These are phyloP conservation scores for Lepeophtheirus salmonis DNA, from an alignment of 1,140 invertebrate species.

Conservation along the genomic window DNA sequence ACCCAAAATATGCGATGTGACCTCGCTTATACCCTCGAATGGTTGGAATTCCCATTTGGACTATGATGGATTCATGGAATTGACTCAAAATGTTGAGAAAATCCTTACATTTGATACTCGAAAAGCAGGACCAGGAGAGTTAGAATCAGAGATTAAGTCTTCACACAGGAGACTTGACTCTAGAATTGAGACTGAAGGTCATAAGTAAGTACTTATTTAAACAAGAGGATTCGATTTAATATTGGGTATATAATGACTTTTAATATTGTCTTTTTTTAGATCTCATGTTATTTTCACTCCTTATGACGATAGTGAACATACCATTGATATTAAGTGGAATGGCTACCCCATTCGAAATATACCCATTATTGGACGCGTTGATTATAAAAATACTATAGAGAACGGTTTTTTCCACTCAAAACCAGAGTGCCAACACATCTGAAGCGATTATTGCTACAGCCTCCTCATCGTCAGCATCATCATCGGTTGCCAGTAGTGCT, in stretches of 20 bases:
- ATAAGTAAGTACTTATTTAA: neutral
- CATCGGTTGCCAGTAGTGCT: conserved; percentile 8
- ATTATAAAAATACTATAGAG: neutral
- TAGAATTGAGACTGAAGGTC: neutral
- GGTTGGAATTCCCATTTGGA: conserved; percentile 61
- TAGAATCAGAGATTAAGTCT: neutral
- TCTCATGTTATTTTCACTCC: conserved; percentile 22
- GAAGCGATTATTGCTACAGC: neutral
- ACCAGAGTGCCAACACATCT: no score
- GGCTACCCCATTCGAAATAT: neutral
- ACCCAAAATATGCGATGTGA: conserved; percentile 46
- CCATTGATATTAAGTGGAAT: conserved; percentile 35
- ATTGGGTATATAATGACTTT: no score
- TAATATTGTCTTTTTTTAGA: no score
- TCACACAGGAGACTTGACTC: neutral
- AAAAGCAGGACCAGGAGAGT: conserved; percentile 41
- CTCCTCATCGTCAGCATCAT: neutral
- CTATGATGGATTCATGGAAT: conserved; percentile 45
- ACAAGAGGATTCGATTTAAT: neutral
- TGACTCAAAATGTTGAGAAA: conserved; percentile 37
- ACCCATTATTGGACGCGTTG: neutral
- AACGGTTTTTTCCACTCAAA: no score
- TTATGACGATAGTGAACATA: conserved; percentile 30
- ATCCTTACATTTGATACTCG: conserved; percentile 39
- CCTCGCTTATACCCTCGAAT: conserved; percentile 29